phyloP scores from a whole-genome alignment of 2,797 vertebrate species.

The Vespertilio murinus region DNA sequence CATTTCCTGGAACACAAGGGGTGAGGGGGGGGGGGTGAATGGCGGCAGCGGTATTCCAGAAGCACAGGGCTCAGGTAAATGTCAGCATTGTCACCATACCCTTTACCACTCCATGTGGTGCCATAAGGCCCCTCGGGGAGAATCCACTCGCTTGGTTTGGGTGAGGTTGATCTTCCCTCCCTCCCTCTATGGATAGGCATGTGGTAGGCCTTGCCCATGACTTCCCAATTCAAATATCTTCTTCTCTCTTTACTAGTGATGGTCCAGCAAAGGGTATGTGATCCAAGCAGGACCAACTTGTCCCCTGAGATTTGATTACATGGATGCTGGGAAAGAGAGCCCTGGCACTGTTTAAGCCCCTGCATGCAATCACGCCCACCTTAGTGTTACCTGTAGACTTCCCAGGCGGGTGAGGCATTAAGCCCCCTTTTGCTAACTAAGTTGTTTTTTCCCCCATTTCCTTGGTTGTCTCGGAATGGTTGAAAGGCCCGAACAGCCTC shows the following conservation, averaged over 20 bases:
- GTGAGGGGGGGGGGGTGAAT: background rate
- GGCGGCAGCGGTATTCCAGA: background rate
- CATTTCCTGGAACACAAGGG: background rate
- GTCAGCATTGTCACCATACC: background rate
- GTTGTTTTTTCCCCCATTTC: background rate
- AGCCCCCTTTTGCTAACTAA: background rate
- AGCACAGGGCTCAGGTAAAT: background rate
- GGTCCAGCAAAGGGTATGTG: background rate
- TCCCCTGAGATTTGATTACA: background rate
- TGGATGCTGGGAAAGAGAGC: background rate
- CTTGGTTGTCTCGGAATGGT: background rate
- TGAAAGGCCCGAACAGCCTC: background rate
- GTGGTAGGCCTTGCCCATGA: background rate
- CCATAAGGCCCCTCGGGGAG: background rate
- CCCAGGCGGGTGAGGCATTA: background rate
- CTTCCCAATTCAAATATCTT: background rate
- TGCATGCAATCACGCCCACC: background rate
- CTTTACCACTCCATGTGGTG: background rate
- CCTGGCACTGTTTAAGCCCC: background rate
- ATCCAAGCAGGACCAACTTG: background rate
- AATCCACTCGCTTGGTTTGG: background rate
- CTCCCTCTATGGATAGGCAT: background rate
- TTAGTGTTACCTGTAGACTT: background rate
- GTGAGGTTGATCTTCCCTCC: background rate
- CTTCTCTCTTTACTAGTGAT: background rate